Base-by-base conservation (phyloP, 2,113 vertebrate species). In the Centrocercus urophasianus region DNA sequence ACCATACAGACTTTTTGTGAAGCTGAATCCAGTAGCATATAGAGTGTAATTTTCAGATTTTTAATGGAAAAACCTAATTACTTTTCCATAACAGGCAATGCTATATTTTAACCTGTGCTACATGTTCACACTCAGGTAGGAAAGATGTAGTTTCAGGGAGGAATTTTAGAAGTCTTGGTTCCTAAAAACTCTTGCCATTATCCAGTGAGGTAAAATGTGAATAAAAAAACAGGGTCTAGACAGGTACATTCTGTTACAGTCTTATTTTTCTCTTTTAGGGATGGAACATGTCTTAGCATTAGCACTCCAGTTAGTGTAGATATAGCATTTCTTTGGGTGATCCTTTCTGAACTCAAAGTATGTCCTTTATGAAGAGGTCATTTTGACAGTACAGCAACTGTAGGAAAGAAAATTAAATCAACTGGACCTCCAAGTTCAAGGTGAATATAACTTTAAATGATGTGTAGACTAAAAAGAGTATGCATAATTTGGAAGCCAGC, bases 31-130 rank as follows among this genome's bases (percentile, higher is more conserved):
- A 52, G 25, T 27, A 25, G 10, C 52, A 59, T n/a, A 18, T 11
- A 50, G 8, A 83, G 24, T 43, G 6, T 50, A 42, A 2, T 77
- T 57, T 83, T 48, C 32, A 52, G 20, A 8, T 17, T 4, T 3
- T 52, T 17, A 61, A 22, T 20, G 12, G 38, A 48, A 77, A 63
- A 76, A 75, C 65, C 1, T 4, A 30, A 59, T 21, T 18, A 69
- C 1, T 1, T 65, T 79, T 76, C 65, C 15, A 32, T 43, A 57
- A 48, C 12, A 0, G 0, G 4, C 64, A 76, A 45, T 32, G 12
- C 4, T 9, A 10, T 28, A 30, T 3, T 61, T 8, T 38, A 77
- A 69, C 5, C 5, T 57, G 8, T 36, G 16, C 5, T 57, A 48
- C 36, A 36, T 7, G 28, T 38, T 54, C 40, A 60, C 17, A 54